A percentile compares a stretch with the other conserved stretches of the same genome.
These are phyloP conservation scores for Syrrhaptes paradoxus DNA, from an alignment of 2,113 vertebrate species.

Conservation along the genomic window DNA sequence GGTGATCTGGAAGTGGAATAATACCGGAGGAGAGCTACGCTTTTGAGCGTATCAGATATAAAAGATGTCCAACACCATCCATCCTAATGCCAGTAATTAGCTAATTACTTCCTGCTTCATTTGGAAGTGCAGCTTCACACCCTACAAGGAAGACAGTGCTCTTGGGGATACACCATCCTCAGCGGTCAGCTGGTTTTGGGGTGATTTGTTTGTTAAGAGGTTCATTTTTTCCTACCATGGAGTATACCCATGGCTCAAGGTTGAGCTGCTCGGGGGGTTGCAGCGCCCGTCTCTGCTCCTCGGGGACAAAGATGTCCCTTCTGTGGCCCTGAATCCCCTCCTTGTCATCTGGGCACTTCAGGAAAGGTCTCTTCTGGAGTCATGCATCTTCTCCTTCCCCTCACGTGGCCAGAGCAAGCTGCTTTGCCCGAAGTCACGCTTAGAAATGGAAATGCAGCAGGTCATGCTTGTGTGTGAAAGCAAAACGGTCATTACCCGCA, in stretches of 20 bases:
- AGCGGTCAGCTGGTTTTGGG: neutral
- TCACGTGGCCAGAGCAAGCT: fast-evolving
- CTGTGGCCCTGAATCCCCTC: neutral
- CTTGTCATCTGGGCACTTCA: neutral
- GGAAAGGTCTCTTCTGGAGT: neutral
- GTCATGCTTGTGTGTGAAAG: neutral
- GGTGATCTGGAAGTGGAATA: neutral
- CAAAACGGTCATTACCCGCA: fast-evolving
- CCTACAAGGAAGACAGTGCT: neutral
- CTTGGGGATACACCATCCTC: neutral
- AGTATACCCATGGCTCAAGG: fast-evolving
- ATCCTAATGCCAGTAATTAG: neutral
- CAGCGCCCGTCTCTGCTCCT: fast-evolving
- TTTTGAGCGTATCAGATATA: neutral
- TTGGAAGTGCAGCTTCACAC: neutral
- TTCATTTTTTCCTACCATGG: fast-evolving
- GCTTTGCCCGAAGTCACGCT: neutral
- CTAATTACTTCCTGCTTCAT: neutral
- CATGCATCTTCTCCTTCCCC: fast-evolving
- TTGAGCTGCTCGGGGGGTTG: neutral
- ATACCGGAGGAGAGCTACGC: neutral
- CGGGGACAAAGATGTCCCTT: neutral
- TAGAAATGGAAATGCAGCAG: neutral
- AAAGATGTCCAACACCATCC: neutral
- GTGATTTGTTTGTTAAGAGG: neutral